Evolutionary conservation across 2,797 vertebrate genomes (phyloP), one percentile per base, ranked within the genome.

Genomic region (Enteromius viviparus): DNA sequence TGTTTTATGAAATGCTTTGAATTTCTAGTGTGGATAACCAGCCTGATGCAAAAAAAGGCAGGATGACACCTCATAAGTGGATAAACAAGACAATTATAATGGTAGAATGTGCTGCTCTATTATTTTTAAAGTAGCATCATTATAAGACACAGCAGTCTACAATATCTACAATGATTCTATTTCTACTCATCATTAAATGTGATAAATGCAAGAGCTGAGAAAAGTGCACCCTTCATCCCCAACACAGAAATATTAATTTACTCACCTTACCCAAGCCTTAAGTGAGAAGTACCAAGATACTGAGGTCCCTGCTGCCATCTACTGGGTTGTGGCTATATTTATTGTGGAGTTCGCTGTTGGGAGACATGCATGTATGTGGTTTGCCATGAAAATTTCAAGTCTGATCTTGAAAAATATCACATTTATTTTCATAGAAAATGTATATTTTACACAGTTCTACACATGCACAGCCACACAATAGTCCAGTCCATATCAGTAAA

Each of bases 351-450:
- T 42, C 37, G 29, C 15, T 70, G n/a, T 66, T 51, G 45, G 34
- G 23, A 70, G 65, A 47, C 34, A 14, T 42, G 29, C 62, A 4
- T 15, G 47, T 15, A 10, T 23, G n/a, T 5, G 49, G 12, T 47
- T 68, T 69, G n/a, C 10, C 37, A 76, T 55, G 51, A 76, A 64
- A 80, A 80, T 42, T 40, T n/a, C 9, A 76, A 70, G 34, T 40
- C 32, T 19, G 7, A 23, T 10, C 17, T 85, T 88, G 70, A 89
- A 89, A 98, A 99, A 97, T 97, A 98, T 96, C 94, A 97, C 96
- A 96, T 96, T 91, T 97, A 96, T 98, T 99, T 96, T 96, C 95
- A 23, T 97, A 97, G 97, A 95, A 95, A 94, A 95, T 91, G 85
- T 91, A 88, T 86, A 83, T 81, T 87, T 83, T 87, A 85, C 86